Evolutionary conservation across 2,113 vertebrate genomes (phyloP).

Genomic region (Capra hircus): DNA sequence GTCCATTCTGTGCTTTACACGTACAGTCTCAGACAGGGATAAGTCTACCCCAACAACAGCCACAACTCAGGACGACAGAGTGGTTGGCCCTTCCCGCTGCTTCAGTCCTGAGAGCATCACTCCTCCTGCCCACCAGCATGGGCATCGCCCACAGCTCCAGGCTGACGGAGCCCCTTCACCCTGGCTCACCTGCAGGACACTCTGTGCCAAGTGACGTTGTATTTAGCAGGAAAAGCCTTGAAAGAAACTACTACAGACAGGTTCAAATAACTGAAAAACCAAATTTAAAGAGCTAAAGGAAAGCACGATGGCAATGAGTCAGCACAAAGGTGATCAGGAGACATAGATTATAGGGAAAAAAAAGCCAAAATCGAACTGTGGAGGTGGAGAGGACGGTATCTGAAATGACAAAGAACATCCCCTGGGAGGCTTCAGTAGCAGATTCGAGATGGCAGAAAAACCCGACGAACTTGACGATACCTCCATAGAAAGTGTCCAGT

Average conservation of each 20-base stretch:
- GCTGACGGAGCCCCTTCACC: neutral
- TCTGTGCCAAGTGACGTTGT: neutral
- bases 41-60: neutral
- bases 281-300: neutral
- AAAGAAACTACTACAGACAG: neutral
- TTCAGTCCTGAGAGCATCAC: neutral
- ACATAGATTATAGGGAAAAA: neutral
- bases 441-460: neutral
- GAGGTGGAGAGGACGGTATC: neutral
- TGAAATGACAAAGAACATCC: neutral
- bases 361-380: neutral
- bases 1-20: neutral
- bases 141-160: neutral
- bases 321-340: neutral
- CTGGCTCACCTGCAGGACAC: neutral
- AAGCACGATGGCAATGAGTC: neutral
- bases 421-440: neutral
- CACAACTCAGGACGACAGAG: neutral
- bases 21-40: neutral
- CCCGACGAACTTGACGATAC: neutral
- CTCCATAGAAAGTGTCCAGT: neutral
- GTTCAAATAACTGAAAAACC: neutral
- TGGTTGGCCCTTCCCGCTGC: neutral
- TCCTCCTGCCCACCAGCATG: rapidly evolving
- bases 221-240: neutral